These are phyloP conservation scores for Subacronicta megacephala DNA, from an alignment of 2,888 invertebrate species.

Conservation along the genomic window DNA sequence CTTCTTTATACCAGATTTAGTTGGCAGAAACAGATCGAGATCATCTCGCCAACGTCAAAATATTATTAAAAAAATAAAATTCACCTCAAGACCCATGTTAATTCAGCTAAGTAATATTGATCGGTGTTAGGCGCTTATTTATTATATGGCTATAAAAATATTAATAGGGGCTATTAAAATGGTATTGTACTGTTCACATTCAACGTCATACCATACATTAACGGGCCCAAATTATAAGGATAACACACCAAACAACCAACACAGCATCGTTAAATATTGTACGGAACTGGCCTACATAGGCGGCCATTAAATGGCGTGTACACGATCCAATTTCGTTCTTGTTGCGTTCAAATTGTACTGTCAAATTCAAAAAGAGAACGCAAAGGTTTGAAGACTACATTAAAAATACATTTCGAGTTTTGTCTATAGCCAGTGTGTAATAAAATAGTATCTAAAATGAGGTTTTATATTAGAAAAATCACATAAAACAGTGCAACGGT, in stretches of 20 bases:
- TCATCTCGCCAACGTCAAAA: no score
- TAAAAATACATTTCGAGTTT: slow-evolving; percentile 6
- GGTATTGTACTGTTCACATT: not conserved
- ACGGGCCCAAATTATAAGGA: slow-evolving; percentile 32
- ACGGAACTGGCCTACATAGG: slow-evolving; percentile 36
- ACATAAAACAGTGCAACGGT: slow-evolving; percentile 15
- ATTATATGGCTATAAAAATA: not conserved
- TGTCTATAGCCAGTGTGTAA: slow-evolving; percentile 11
- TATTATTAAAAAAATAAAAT: no score
- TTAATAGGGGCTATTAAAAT: not conserved
- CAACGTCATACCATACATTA: slow-evolving; percentile 3
- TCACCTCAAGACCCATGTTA: not conserved
- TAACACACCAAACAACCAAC: slow-evolving; percentile 16
- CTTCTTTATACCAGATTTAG: no score
- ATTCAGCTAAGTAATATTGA: no score
- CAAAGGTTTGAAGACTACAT: not conserved
- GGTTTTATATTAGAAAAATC: slow-evolving; percentile 1
- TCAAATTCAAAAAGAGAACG: slow-evolving; percentile 9
- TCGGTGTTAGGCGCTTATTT: no score
- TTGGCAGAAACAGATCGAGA: no score
- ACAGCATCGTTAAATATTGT: slow-evolving; percentile 29
- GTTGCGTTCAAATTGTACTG: slow-evolving; percentile 21
- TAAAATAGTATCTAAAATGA: slow-evolving; percentile 10
- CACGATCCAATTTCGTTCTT: slow-evolving; percentile 25
- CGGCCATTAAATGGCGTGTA: slow-evolving; percentile 43